Evolutionary conservation across 2,113 vertebrate genomes (phyloP).

Genomic region (Eclectus roratus): DNA sequence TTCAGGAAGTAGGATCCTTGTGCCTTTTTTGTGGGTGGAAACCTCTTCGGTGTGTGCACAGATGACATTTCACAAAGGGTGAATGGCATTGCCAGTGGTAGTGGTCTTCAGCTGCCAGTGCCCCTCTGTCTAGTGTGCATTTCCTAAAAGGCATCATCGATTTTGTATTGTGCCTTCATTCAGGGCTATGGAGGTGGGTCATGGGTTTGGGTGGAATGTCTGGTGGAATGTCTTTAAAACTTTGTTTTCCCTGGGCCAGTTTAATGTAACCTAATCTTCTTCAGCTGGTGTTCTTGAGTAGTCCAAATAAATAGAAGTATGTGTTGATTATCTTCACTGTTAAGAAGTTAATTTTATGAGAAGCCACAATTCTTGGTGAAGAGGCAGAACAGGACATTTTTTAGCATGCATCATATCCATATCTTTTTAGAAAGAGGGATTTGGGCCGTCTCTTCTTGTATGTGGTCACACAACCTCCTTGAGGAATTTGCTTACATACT

Average conservation of each 20-base stretch:
- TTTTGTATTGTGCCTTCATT: rapidly evolving
- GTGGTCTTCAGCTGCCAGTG: not conserved
- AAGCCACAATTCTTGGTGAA: not conserved
- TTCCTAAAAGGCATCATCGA: not conserved
- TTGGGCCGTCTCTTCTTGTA: not conserved
- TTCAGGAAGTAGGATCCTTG: not conserved
- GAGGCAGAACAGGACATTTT: not conserved
- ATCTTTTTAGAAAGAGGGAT: not conserved
- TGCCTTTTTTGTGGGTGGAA: not conserved
- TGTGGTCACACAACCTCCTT: not conserved
- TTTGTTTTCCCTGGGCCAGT: not conserved
- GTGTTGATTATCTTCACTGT: not conserved
- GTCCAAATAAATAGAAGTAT: not conserved
- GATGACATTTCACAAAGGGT: not conserved
- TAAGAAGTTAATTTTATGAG: not conserved
- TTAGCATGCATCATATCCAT: not conserved
- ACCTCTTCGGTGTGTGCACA: not conserved
- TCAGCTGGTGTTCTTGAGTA: not conserved
- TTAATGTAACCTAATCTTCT: constrained; percentile 21
- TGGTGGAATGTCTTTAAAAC: not conserved
- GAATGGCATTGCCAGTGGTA: not conserved
- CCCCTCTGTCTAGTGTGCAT: not conserved
- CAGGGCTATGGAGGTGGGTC: not conserved
- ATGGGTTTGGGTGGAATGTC: not conserved
- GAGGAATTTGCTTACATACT: constrained; percentile 44